Base-by-base conservation (phyloP, 2,888 invertebrate genomes). In the Drosophila meridionalis region DNA sequence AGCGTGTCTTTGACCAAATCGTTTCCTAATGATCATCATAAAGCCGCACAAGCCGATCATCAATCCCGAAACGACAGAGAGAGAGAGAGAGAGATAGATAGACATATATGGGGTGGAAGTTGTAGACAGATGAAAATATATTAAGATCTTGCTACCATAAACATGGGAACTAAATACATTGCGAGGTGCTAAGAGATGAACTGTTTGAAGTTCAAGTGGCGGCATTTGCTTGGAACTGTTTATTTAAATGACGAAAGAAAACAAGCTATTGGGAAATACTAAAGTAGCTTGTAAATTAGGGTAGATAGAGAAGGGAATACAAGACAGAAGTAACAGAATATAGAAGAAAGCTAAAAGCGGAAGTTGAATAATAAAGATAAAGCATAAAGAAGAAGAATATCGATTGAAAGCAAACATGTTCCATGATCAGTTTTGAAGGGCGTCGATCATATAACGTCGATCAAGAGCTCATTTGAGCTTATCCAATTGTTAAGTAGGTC, bases 21-120 rank as follows among this genome's bases (percentile, higher is more conserved):
- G 80, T 59, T 82, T 75, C 65, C 81, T 73, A 86, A 85, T 85
- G 86, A 71, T 47, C 63, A 64, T 50, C 79, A 69, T 82, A 70
- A 79, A 78, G 61, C 74, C 69, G 56, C 74, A 77, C 72, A 73
- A 76, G 69, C 76, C 56, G 79, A 66, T 58, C 61, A 68, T 64
- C 63, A 61, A 20, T 26, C 20, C 48, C 30, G 48, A n/a, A 4
- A 7, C 7, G 26, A 50, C 12, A 36, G n/a, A 48, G 36, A 64
- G 58, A 71, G 71, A 76, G 26, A 32, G 40, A 12, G 14, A 52
- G 14, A 52, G 26, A n/a, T 38, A 28, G 38, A 5, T 7, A 38
- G 6, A 12, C 1, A 30, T 14, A 11, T 12, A 7, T 26, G 38
- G 2, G 26, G 7, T 12, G 53, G 26, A 28, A 47, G 45, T 47